Evolutionary conservation across 2,888 invertebrate species (phyloP).

Genomic region (Scotopteryx bipunctaria): DNA sequence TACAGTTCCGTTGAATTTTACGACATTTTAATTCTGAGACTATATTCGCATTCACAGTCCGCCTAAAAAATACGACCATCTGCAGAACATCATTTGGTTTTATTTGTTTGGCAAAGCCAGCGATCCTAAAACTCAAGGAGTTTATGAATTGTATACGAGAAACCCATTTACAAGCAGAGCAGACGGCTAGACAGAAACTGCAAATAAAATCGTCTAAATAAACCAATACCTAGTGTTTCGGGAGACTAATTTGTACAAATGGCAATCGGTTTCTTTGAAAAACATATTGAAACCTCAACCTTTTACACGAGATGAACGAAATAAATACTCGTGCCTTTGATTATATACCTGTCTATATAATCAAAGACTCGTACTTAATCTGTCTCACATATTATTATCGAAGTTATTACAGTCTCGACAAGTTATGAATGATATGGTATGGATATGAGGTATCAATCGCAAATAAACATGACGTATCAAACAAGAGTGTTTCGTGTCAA

Average conservation of each 20-base stretch:
- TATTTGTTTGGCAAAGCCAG: slow-evolving; percentile 6
- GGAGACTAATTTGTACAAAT: slow-evolving; percentile 5
- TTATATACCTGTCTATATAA: too few relatives aligned
- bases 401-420: too few relatives aligned
- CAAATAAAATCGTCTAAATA: slow-evolving; percentile 19
- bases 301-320: too few relatives aligned
- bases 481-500: too few relatives aligned
- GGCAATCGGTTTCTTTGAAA: slow-evolving; percentile 1
- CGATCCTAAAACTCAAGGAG: slow-evolving; percentile 4
- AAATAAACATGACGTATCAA: too few relatives aligned
- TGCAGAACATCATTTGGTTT: background rate
- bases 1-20: background rate
- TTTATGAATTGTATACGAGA: slow-evolving; percentile 15
- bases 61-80: background rate
- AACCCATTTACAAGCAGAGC: slow-evolving; percentile 22
- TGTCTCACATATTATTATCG: too few relatives aligned
- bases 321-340: too few relatives aligned
- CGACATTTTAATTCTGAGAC: background rate
- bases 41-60: background rate
- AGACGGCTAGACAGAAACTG: slow-evolving; percentile 27
- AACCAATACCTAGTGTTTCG: slow-evolving; percentile 15
- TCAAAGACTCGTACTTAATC: too few relatives aligned
- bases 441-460: too few relatives aligned
- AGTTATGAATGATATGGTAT: too few relatives aligned
- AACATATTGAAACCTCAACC: too few relatives aligned